Conservation (phyloP, 2,888 invertebrate species). For the Hirtodrosophila duncani region DNA sequence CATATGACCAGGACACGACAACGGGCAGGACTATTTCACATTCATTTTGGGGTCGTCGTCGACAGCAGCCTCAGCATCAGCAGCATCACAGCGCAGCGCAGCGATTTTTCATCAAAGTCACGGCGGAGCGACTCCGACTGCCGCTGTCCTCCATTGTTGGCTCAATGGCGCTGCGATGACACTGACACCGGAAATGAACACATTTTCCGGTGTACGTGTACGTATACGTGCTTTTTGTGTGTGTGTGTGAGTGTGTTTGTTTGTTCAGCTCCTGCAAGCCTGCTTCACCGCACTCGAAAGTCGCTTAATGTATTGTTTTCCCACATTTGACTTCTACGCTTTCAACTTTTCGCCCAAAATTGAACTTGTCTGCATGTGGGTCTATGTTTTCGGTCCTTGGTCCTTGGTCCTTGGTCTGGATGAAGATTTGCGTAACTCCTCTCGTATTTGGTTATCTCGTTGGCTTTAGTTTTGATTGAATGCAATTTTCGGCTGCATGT, state of each 20-base stretch:
- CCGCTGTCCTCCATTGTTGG: constrained; percentile 52
- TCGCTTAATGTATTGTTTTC: constrained; percentile 51
- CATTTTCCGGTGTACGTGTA: constrained; percentile 67
- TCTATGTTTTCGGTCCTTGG: too few species aligned
- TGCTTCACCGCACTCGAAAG: constrained; percentile 13
- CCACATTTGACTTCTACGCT: constrained; percentile 18
- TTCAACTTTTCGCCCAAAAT: constrained; percentile 1
- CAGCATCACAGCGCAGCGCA: too few species aligned
- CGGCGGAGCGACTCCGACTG: constrained; percentile 19
- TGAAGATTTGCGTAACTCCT: too few species aligned
- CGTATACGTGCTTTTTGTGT: neutral
- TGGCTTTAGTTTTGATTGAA: neutral
- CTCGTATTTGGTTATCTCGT: constrained; percentile 17
- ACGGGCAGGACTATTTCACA: too few species aligned
- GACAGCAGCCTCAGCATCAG: constrained; percentile 16
- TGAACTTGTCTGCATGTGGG: constrained; percentile 5
- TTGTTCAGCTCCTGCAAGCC: constrained; percentile 6
- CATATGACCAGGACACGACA: constrained; percentile 23
- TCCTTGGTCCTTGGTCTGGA: too few species aligned
- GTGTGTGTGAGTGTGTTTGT: constrained; percentile 7
- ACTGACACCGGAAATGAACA: constrained; percentile 75
- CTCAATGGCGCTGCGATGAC: constrained; percentile 48
- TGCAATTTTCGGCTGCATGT: neutral
- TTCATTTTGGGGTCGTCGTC: constrained; percentile 14
- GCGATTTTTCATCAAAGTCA: constrained; percentile 45